These are phyloP conservation scores for Thera britannica DNA, from an alignment of 2,888 invertebrate genomes.

Conservation along the genomic window DNA sequence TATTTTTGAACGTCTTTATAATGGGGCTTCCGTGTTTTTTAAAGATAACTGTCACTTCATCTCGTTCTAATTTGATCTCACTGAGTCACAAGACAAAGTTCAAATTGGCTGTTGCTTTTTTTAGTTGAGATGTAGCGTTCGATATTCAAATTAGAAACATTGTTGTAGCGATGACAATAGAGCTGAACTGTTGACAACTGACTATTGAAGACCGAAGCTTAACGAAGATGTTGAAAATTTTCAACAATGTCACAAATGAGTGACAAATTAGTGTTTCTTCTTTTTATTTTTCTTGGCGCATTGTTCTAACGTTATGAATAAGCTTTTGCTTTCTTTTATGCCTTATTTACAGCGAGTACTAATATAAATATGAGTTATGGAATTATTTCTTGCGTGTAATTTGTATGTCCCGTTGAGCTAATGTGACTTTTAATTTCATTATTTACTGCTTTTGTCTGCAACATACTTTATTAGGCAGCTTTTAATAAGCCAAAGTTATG, in stretches of 20 bases:
- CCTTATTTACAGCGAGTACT: constrained; percentile 62
- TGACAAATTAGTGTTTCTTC: constrained; percentile 68
- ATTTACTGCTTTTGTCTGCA: constrained; percentile 74
- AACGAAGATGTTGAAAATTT: constrained; percentile 65
- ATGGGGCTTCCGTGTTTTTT: constrained; percentile 50
- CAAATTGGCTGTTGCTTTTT: constrained; percentile 36
- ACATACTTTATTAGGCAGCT: constrained; percentile 35
- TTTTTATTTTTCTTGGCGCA: constrained; percentile 61
- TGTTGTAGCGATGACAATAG: constrained; percentile 73
- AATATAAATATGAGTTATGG: constrained; percentile 67
- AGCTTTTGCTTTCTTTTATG: constrained; percentile 47
- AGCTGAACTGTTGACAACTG: constrained; percentile 70
- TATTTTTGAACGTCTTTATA: constrained; percentile 66
- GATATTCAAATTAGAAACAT: constrained; percentile 51
- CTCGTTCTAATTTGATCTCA: constrained; percentile 39
- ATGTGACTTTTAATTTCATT: constrained; percentile 67
- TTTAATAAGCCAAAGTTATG: constrained; percentile 26
- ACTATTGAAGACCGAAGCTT: constrained; percentile 62
- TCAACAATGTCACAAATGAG: constrained; percentile 62
- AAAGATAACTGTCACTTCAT: constrained; percentile 48
- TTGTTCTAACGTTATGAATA: constrained; percentile 54
- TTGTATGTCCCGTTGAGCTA: constrained; percentile 61
- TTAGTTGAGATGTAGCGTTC: constrained; percentile 39
- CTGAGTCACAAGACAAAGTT: constrained; percentile 40
- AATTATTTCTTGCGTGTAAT: constrained; percentile 68